Percentiles rank a stretch among this genome's conserved stretches.
Conservation (phyloP, 2,888 invertebrate species). For the Nasonia oneida region DNA sequence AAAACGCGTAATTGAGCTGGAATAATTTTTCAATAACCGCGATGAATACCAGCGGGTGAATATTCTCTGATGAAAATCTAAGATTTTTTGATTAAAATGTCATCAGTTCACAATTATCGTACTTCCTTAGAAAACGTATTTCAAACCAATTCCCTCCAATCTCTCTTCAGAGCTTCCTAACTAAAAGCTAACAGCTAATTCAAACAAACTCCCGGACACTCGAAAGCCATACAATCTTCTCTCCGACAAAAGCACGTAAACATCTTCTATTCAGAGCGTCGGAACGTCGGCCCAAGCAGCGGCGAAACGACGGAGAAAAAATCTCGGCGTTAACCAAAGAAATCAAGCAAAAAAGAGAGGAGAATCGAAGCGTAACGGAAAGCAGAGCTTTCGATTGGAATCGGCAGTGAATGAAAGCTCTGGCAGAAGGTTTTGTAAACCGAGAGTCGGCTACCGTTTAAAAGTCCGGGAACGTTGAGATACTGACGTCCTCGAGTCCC, state of each 20-base stretch:
- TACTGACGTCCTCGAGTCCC: not conserved
- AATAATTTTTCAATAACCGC: not conserved
- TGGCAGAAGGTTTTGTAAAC: constrained; percentile 68
- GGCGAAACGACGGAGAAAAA: constrained; percentile 26
- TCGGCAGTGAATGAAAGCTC: constrained; percentile 66
- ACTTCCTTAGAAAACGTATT: no score
- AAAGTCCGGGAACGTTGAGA: not conserved
- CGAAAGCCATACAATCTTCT: not conserved
- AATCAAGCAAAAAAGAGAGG: constrained; percentile 23
- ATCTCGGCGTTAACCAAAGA: constrained; percentile 36
- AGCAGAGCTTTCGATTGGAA: constrained; percentile 62
- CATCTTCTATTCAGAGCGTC: not conserved
- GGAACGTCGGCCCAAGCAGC: not conserved
- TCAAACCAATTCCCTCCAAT: no score
- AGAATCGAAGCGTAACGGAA: constrained; percentile 9
- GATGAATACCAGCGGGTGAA: no score
- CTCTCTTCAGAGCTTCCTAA: no score
- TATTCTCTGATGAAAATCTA: no score
- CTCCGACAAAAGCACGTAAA: constrained; percentile 40
- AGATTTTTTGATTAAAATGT: no score
- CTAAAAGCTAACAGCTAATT: not conserved
- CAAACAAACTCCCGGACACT: not conserved
- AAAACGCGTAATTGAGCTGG: constrained; percentile 20
- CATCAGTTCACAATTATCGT: no score
- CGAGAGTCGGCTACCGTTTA: constrained; percentile 59